Evolutionary conservation across 2,797 vertebrate species (phyloP).

Genomic region (Cyclura pinguis): DNA sequence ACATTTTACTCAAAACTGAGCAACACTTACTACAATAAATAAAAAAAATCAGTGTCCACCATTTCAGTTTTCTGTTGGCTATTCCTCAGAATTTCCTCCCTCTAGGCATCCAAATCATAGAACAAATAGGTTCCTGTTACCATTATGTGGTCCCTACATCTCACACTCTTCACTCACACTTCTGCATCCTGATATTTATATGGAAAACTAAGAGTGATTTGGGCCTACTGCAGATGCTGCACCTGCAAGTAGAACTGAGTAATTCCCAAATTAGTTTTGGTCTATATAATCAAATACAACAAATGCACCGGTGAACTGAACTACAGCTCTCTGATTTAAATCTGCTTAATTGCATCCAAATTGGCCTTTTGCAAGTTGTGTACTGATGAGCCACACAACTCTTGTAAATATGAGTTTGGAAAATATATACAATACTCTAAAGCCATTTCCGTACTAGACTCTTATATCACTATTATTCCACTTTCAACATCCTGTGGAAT

Average conservation of each 20-base stretch:
- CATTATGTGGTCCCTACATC: background rate
- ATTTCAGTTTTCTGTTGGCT: background rate
- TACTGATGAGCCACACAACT: background rate
- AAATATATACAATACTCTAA: background rate
- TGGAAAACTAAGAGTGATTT: background rate
- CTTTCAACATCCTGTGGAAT: too few relatives aligned
- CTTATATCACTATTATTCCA: too few relatives aligned
- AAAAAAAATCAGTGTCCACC: background rate
- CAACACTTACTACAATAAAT: background rate
- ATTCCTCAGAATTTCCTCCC: background rate
- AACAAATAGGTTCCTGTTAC: background rate
- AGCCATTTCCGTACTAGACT: too few relatives aligned
- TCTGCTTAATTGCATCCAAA: background rate
- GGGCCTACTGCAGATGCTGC: background rate
- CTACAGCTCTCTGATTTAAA: background rate
- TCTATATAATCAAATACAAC: background rate
- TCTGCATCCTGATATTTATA: background rate
- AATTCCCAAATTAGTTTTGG: background rate
- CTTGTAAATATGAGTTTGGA: background rate
- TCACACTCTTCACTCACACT: background rate
- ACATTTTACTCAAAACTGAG: background rate
- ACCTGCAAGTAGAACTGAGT: background rate
- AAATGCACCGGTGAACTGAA: background rate
- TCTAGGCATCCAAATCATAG: background rate
- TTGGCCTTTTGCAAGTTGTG: background rate